Evolutionary conservation across 2,888 invertebrate species (phyloP), one percentile per base, ranked within the genome.

Genomic region (Orthonevra nobilis): DNA sequence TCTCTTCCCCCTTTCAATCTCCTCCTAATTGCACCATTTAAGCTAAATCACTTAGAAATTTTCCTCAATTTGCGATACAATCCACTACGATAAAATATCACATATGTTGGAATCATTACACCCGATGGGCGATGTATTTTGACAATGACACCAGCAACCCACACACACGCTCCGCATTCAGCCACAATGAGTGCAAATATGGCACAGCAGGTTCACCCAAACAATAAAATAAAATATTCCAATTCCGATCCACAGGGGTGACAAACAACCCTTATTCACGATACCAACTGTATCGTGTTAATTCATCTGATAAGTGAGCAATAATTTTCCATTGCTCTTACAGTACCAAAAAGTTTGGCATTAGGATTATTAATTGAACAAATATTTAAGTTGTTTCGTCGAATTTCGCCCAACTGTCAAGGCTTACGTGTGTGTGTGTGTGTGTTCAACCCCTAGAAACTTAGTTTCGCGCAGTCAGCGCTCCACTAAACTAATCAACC

Each of bases 271-370:
- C 56, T 58, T 28, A 34, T 50, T 48, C 56, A 17, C 38, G 12
- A 26, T 28, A 4, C 48, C 44, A 58, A 50, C 61, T 66, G 56
- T 81, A 81, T 66, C 82, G 84, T 85, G 85, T 83, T 85, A 86
- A 86, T 87, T 85, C 86, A 86, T 83, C 83, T 85, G 86, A 84
- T 86, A 87, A 87, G 84, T 86, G 85, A 83, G 83, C 86, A 87
- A 84, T 86, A 86, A 86, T 85, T 85, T 83, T 83, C 66, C 81
- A 14, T 20, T 10, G 23, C 38, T 17, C 14, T 28, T 19, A 26
- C 60, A 48, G 56, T 56, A 56, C 68, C 38, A 50, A 63, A 46
- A 38, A 58, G 23, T 20, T 46, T 54, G 12, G n/a, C n/a, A n/a
- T 23, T 23, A 23, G 54, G 60, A 66, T 73, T 79, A 79, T 79